Evolutionary conservation across 2,113 vertebrate species (phyloP).

Genomic region (Corapipo altera): DNA sequence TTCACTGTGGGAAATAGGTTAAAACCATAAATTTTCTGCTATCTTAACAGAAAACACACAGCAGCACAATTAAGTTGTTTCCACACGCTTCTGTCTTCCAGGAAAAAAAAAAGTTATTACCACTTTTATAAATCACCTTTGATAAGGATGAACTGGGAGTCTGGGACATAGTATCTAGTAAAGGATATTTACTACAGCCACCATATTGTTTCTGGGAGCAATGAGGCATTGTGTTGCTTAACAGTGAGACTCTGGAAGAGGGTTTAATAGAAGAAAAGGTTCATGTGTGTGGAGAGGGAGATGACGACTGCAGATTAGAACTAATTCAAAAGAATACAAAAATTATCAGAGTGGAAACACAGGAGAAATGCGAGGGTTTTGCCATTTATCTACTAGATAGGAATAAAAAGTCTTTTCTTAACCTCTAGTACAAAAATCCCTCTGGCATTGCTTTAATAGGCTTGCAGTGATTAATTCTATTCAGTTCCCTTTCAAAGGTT

Average conservation of each 20-base stretch:
- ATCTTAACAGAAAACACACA: background rate
- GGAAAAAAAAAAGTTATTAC: background rate
- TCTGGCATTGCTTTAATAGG: background rate
- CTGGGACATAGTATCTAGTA: background rate
- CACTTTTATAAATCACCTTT: background rate
- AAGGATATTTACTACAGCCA: background rate
- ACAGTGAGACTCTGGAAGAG: background rate
- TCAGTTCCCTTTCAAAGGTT: conserved; percentile 15
- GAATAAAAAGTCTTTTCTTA: conserved; percentile 44
- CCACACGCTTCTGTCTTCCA: background rate
- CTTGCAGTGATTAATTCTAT: conserved; percentile 36
- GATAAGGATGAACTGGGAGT: background rate
- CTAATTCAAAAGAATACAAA: conserved; percentile 1
- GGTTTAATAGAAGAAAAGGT: background rate
- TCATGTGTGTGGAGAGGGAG: background rate
- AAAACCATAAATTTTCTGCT: conserved; percentile 7
- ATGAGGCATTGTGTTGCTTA: background rate
- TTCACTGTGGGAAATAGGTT: background rate
- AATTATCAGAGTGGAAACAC: background rate
- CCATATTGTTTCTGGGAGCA: background rate
- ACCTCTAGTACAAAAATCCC: conserved; percentile 28
- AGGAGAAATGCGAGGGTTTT: background rate
- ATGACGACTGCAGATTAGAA: background rate
- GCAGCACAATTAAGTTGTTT: background rate
- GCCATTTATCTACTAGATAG: background rate